Evolutionary conservation across 2,797 vertebrate genomes (phyloP), one percentile per base, ranked within the genome.

Genomic region (Columba guinea): DNA sequence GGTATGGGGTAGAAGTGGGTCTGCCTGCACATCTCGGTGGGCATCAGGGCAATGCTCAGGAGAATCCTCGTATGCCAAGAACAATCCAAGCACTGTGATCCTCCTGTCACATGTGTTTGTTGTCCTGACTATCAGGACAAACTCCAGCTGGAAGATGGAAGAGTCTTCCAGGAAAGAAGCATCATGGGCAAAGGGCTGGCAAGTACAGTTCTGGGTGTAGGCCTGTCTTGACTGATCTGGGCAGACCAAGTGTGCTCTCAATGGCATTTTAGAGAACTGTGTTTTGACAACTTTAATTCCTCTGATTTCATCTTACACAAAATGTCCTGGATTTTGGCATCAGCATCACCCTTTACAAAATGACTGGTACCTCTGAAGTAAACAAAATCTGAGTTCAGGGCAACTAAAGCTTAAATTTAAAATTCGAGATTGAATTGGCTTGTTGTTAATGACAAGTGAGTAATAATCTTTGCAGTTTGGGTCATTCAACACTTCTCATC

Each of bases 201-300:
- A 79, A 81, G 59, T 11, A 7, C 20, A 79, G 1, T 16, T 48
- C 35, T 51, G 68, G 24, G 52, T 56, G 21, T 53, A 63, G 48
- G 60, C 24, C 67, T 64, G 56, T 59, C 60, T 67, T 60, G 58
- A 32, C 20, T 65, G 62, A 16, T 34, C 70, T 46, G 77, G 67
- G 53, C 48, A 95, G 67, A 49, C 35, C 55, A 55, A 82, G 39
- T n/a, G 15, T 32, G 35, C 32, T 93, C 74, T 70, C 70, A 52
- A 24, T 74, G 64, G 37, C 63, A 82, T 60, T 74, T 73, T 7
- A 30, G 24, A 89, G 37, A 86, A 9, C 23, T 65, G 13, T 71
- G 52, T 90, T 96, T 93, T 95, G 88, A 86, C 80, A 73, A 35
- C 80, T 94, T 62, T 70, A 92, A 82, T 94, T 92, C 84, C 70